Conservation (phyloP, 2,888 invertebrate genomes). For the Malacosoma neustria region DNA sequence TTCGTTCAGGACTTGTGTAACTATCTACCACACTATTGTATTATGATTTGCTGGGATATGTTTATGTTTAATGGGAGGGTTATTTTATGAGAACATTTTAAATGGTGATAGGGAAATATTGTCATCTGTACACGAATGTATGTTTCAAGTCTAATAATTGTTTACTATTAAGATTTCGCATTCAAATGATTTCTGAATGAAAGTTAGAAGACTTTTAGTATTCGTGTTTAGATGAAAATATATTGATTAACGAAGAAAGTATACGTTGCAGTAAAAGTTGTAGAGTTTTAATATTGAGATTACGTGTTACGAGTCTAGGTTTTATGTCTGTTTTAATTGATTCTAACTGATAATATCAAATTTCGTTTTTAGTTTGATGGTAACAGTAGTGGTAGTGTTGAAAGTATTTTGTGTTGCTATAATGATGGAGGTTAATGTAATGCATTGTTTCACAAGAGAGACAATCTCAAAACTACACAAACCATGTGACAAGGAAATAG, state of each 20-base stretch:
- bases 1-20: slow-evolving; percentile 61
- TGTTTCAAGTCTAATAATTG: too few relatives aligned
- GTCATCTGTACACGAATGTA: background rate
- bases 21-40: slow-evolving; percentile 43
- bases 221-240: slow-evolving; percentile 9
- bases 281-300: slow-evolving; percentile 15
- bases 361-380: slow-evolving; percentile 25
- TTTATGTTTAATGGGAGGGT: slow-evolving; percentile 28
- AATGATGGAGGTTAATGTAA: slow-evolving; percentile 54
- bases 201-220: too few relatives aligned
- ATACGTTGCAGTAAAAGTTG: slow-evolving; percentile 48
- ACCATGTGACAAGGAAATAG: slow-evolving; percentile 27
- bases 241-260: slow-evolving; percentile 31
- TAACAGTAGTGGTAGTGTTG: slow-evolving; percentile 40
- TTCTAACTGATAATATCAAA: slow-evolving; percentile 40
- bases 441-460: slow-evolving; percentile 12
- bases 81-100: slow-evolving; percentile 17
- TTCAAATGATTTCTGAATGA: too few relatives aligned
- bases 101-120: slow-evolving; percentile 1
- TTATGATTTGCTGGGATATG: slow-evolving; percentile 19
- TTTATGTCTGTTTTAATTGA: slow-evolving; percentile 42
- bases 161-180: too few relatives aligned
- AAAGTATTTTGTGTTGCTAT: slow-evolving; percentile 47
- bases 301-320: slow-evolving; percentile 12
- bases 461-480: slow-evolving; percentile 33